Percentiles rank a stretch among this genome's conserved stretches.
phyloP scores from a whole-genome alignment of 2,113 vertebrate species.

The Gila orcuttii region DNA sequence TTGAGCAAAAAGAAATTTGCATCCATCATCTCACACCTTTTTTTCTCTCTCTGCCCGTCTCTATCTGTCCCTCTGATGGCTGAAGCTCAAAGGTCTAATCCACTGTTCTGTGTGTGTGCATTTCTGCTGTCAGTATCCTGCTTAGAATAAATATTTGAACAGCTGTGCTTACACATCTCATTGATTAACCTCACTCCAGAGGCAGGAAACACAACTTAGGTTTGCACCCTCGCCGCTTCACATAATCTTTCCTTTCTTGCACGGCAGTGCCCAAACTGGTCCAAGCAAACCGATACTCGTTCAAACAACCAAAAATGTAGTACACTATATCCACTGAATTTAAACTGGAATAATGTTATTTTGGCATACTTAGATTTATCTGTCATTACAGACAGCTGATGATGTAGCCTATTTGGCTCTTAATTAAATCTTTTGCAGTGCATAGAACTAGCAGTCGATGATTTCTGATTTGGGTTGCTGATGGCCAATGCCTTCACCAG shows the following conservation, averaged over 20 bases:
- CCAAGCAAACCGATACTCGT: not conserved
- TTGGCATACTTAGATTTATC: not conserved
- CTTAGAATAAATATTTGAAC: slow-evolving; percentile 63
- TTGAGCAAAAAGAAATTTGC: not conserved
- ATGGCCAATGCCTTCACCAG: not conserved
- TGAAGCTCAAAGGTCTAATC: slow-evolving; percentile 58
- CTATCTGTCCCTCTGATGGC: slow-evolving; percentile 14
- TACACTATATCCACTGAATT: not conserved
- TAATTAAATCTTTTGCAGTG: not conserved
- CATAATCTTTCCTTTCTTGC: slow-evolving; percentile 48
- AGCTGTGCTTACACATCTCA: slow-evolving; percentile 56
- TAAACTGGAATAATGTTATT: not conserved
- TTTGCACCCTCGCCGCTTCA: slow-evolving; percentile 54
- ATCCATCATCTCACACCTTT: not conserved
- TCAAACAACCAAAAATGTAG: not conserved
- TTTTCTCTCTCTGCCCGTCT: not conserved
- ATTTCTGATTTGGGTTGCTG: not conserved
- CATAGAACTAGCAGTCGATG: not conserved
- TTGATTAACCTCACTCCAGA: slow-evolving; percentile 58
- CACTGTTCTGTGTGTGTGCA: slow-evolving; percentile 56
- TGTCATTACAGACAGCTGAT: not conserved
- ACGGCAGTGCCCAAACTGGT: not conserved
- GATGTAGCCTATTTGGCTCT: not conserved
- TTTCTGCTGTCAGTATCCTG: slow-evolving; percentile 59
- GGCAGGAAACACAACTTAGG: slow-evolving; percentile 59